These are phyloP conservation scores for Nesoenas mayeri DNA, from an alignment of 2,113 vertebrate genomes.

Conservation along the genomic window DNA sequence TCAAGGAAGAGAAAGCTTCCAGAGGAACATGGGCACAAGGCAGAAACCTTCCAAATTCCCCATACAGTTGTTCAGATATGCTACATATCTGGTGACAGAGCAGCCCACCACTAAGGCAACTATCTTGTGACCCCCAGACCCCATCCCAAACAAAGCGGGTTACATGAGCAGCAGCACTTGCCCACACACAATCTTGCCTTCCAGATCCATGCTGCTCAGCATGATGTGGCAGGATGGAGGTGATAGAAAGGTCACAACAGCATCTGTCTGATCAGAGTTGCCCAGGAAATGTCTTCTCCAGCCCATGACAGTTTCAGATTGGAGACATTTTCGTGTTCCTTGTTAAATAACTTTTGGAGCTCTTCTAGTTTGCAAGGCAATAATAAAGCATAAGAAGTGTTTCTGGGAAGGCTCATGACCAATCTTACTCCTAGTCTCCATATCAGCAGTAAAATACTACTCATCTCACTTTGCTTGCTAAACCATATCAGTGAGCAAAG, in stretches of 20 bases:
- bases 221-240: background rate
- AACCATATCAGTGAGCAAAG: background rate
- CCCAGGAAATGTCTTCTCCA: background rate
- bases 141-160: accelerated
- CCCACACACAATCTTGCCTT: accelerated
- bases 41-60: background rate
- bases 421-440: background rate
- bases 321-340: background rate
- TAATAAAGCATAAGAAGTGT: background rate
- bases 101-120: background rate
- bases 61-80: background rate
- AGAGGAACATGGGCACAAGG: background rate
- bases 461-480: background rate
- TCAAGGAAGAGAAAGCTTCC: background rate
- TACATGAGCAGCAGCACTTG: background rate
- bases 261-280: background rate
- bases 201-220: background rate
- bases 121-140: background rate
- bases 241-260: background rate
- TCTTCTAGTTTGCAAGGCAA: background rate
- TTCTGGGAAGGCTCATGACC: background rate
- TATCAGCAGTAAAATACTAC: background rate
- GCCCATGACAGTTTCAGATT: background rate
- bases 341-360: background rate
- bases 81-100: background rate